A percentile compares a stretch with the other conserved stretches of the same genome.
Evolutionary conservation across 2,888 invertebrate species (phyloP).

Genomic region (Cryptocheilus praepositus): DNA sequence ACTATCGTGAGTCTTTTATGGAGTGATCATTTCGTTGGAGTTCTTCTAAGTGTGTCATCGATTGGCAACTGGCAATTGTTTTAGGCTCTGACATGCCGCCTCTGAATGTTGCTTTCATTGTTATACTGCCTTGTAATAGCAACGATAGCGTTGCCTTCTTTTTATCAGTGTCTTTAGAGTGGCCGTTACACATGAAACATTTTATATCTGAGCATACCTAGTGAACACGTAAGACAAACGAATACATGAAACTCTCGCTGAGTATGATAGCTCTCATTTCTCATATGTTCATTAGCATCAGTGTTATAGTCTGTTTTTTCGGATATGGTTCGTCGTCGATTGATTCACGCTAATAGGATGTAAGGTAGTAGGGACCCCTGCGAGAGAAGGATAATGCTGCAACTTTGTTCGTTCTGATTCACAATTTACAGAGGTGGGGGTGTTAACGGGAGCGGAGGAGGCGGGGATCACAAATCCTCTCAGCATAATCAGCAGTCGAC

Average conservation of each 20-base stretch:
- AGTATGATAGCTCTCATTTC: not conserved
- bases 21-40: not conserved
- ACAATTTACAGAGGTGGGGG: constrained; percentile 74
- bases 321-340: not conserved
- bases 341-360: constrained; percentile 3
- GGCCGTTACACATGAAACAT: too few relatives aligned
- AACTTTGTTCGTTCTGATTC: constrained; percentile 66
- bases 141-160: not conserved
- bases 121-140: constrained; percentile 22
- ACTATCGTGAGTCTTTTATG: constrained; percentile 23
- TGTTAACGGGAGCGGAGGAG: constrained; percentile 71
- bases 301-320: not conserved
- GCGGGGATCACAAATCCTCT: constrained; percentile 73
- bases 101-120: constrained; percentile 51
- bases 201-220: constrained; percentile 13
- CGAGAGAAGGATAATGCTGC: constrained; percentile 63
- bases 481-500: constrained; percentile 76
- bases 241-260: not conserved
- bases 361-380: constrained; percentile 28
- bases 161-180: too few relatives aligned
- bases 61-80: constrained; percentile 11
- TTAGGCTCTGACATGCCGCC: constrained; percentile 15
- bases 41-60: not conserved
- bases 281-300: not conserved
- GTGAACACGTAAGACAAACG: not conserved